Conservation (phyloP, 1,140 invertebrate species). For the Nephila pilipes region DNA sequence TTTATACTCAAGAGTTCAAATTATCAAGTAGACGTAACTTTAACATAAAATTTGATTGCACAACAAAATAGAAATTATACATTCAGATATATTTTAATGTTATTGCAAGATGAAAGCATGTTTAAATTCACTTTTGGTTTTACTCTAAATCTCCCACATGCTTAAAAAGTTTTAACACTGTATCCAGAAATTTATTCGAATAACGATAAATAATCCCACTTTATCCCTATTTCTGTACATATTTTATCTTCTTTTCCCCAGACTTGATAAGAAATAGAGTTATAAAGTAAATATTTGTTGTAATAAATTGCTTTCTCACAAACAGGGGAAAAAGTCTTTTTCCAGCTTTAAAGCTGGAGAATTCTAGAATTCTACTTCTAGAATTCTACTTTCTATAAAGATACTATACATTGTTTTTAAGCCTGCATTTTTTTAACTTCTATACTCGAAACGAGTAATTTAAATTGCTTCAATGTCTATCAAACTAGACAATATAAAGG, state of each 20-base stretch:
- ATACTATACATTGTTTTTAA: neutral
- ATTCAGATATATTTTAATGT: too few species aligned
- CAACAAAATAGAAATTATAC: too few species aligned
- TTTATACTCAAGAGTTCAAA: too few species aligned
- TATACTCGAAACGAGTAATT: neutral
- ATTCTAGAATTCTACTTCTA: neutral
- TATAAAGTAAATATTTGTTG: neutral
- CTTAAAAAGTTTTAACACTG: too few species aligned
- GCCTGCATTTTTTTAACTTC: neutral
- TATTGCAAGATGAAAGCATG: too few species aligned
- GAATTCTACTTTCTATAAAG: neutral
- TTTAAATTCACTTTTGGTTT: too few species aligned
- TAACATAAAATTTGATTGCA: too few species aligned
- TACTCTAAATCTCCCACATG: too few species aligned
- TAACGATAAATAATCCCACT: too few species aligned
- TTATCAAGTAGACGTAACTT: too few species aligned
- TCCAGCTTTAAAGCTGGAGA: neutral
- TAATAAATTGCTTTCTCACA: neutral
- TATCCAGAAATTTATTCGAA: too few species aligned
- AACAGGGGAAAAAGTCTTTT: neutral
- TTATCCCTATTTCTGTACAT: neutral
- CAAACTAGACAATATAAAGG: neutral
- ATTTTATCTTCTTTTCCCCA: neutral
- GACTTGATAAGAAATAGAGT: neutral
- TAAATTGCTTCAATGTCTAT: constrained; percentile 16